These are phyloP conservation scores for Parochlus steinenii DNA, from an alignment of 2,888 invertebrate genomes.

Conservation along the genomic window DNA sequence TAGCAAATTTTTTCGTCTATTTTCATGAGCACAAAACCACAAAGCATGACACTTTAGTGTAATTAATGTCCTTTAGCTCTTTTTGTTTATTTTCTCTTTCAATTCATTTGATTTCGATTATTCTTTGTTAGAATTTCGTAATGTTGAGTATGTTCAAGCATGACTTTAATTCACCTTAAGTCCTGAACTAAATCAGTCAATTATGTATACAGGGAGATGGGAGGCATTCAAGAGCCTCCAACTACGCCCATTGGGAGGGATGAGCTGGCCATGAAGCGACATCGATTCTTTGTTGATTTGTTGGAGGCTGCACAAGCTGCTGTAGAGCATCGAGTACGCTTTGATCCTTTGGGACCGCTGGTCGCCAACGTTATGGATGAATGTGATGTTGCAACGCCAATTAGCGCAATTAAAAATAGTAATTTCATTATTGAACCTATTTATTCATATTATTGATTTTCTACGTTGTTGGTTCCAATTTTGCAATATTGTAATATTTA, in stretches of 20 bases:
- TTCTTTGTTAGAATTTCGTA: too few species aligned
- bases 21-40: too few species aligned
- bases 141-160: too few species aligned
- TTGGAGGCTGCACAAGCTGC: constrained; percentile 55
- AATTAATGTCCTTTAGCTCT: too few species aligned
- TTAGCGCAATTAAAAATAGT: neutral
- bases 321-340: constrained; percentile 56
- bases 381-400: constrained; percentile 36
- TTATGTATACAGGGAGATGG: constrained; percentile 15
- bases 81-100: too few species aligned
- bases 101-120: too few species aligned
- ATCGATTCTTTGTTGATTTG: constrained; percentile 62
- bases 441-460: neutral
- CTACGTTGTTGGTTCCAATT: neutral
- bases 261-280: constrained; percentile 56
- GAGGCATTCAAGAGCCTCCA: constrained; percentile 35
- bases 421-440: neutral
- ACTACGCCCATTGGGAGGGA: constrained; percentile 64
- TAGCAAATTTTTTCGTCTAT: too few species aligned
- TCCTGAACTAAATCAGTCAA: too few species aligned
- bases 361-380: neutral
- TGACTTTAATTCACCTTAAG: too few species aligned
- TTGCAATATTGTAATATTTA: too few species aligned
- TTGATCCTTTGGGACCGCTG: constrained; percentile 50
- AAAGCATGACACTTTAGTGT: too few species aligned